Evolutionary conservation across 2,888 invertebrate species (phyloP).

Genomic region (Isoperla grammatica): DNA sequence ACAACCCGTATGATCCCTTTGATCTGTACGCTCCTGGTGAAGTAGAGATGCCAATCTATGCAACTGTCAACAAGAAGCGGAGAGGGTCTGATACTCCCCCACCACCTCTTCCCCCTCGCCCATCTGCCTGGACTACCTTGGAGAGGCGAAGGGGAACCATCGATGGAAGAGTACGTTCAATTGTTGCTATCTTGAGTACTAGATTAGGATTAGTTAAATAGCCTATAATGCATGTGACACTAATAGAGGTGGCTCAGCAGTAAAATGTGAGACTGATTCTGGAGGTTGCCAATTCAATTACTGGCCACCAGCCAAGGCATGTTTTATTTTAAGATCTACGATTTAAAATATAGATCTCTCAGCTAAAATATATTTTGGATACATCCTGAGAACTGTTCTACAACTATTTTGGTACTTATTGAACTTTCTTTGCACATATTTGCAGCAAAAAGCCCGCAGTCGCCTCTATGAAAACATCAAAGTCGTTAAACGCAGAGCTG

Average conservation of each 20-base stretch:
- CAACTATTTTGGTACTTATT: background rate
- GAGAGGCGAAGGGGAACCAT: conserved; percentile 45
- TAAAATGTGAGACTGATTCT: no score
- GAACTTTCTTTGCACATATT: conserved; percentile 31
- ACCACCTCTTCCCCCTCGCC: conserved; percentile 58
- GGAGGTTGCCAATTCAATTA: no score
- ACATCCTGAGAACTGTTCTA: background rate
- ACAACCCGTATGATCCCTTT: conserved; percentile 73
- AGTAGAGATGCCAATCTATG: conserved; percentile 60
- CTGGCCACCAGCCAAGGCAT: background rate
- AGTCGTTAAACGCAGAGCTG: conserved; percentile 55
- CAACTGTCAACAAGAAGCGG: conserved; percentile 56
- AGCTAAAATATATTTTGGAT: background rate
- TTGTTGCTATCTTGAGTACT: no score
- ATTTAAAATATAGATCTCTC: no score
- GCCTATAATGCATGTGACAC: no score
- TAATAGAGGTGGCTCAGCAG: no score
- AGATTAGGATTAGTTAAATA: no score
- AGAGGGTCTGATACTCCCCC: conserved; percentile 50
- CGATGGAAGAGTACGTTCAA: conserved; percentile 38
- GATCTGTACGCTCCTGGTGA: conserved; percentile 64
- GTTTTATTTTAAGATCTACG: no score
- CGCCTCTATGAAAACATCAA: conserved; percentile 66
- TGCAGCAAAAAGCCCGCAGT: conserved; percentile 50
- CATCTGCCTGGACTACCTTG: conserved; percentile 48